Percentiles rank a stretch among this genome's conserved stretches.
phyloP scores from a whole-genome alignment of 2,113 vertebrate genomes.

The Peromyscus maniculatus region DNA sequence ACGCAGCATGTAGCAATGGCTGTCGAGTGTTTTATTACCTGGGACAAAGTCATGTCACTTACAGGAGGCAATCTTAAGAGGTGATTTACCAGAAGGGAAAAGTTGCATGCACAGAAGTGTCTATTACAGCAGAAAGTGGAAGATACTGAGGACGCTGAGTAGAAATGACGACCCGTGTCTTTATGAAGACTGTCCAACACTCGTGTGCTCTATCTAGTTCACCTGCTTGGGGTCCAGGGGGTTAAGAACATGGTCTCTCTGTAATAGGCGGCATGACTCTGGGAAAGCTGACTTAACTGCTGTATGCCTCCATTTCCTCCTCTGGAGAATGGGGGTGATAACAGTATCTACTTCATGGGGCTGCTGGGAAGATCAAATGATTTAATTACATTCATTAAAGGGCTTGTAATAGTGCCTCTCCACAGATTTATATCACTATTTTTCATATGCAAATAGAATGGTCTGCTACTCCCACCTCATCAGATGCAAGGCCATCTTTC shows the following conservation, averaged over 20 bases:
- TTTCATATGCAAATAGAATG: background rate
- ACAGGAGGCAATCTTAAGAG: background rate
- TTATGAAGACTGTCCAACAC: background rate
- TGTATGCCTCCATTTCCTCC: background rate
- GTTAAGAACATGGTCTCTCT: background rate
- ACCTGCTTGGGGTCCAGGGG: background rate
- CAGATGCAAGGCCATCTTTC: background rate
- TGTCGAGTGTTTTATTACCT: background rate
- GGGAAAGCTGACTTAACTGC: background rate
- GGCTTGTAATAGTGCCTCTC: background rate
- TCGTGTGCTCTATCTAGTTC: background rate
- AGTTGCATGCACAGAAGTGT: background rate
- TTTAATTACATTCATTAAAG: conserved; percentile 20
- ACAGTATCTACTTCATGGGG: background rate
- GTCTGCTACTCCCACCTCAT: too few species aligned
- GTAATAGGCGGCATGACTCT: background rate
- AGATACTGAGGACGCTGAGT: background rate
- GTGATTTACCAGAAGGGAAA: background rate
- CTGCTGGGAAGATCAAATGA: background rate
- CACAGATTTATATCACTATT: conserved; percentile 5
- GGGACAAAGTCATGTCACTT: background rate
- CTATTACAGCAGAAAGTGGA: background rate
- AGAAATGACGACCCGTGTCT: background rate
- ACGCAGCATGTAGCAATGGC: background rate
- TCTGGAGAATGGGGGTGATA: background rate